Conservation (phyloP, 2,888 invertebrate species). For the Drosophila mayaguana region DNA sequence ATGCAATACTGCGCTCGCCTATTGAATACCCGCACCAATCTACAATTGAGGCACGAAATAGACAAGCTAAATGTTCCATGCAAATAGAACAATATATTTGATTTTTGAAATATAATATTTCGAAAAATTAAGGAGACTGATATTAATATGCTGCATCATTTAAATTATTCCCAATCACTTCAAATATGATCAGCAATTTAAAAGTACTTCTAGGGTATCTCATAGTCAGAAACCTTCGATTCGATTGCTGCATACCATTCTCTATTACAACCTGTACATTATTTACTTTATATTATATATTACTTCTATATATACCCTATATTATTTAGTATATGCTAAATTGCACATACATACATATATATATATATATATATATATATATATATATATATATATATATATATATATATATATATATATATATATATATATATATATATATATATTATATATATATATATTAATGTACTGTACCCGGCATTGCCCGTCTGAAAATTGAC, state of each 20-base stretch:
- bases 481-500: constrained; percentile 1
- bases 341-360: no score
- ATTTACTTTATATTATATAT: constrained; percentile 1
- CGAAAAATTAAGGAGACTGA: background rate
- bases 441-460: background rate
- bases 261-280: background rate
- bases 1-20: constrained; percentile 36
- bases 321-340: background rate
- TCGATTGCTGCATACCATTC: background rate
- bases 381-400: background rate
- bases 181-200: no score
- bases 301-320: no score
- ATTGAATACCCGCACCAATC: constrained; percentile 6
- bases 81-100: no score
- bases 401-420: no score
- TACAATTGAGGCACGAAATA: background rate
- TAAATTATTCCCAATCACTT: no score
- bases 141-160: no score
- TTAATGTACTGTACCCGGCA: background rate
- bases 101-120: background rate
- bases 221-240: background rate
- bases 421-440: no score
- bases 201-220: background rate
- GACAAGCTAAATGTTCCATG: background rate
- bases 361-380: background rate